phyloP scores from a whole-genome alignment of 1,140 invertebrate species.

The Drosophila asahinai region DNA sequence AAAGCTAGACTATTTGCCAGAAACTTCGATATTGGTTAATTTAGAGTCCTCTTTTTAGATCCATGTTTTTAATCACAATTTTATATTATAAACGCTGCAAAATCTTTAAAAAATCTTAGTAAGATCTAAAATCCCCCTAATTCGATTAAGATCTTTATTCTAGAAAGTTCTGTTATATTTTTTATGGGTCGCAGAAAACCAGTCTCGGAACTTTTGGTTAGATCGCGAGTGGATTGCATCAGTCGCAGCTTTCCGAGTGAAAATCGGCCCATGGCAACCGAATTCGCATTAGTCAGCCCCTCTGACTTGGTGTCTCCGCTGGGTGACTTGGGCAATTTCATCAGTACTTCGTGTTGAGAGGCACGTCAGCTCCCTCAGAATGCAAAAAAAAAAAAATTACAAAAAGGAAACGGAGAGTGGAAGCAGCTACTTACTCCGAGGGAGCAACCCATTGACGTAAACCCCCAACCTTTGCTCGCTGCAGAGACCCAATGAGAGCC shows the following conservation, averaged over 20 bases:
- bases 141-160: background rate
- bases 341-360: conserved; percentile 31
- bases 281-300: conserved; percentile 33
- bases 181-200: background rate
- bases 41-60: no score
- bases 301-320: conserved; percentile 6
- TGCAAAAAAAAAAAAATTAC: background rate
- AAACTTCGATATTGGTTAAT: no score
- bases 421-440: background rate
- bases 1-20: no score
- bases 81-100: no score
- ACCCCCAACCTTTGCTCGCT: conserved; percentile 11
- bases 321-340: conserved; percentile 22
- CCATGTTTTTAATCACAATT: no score
- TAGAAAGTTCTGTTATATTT: background rate
- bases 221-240: conserved; percentile 34
- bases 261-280: conserved; percentile 36
- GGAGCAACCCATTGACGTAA: conserved; percentile 29
- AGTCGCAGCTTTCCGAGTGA: conserved; percentile 14
- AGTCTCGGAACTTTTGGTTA: background rate
- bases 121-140: background rate
- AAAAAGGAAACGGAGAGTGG: conserved; percentile 1
- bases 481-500: background rate
- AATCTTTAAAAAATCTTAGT: background rate
- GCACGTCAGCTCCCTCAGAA: conserved; percentile 32